Percentiles rank a stretch among this genome's conserved stretches.
phyloP scores from a whole-genome alignment of 64 coral and sea anemone species.

The Porites australiensis region DNA sequence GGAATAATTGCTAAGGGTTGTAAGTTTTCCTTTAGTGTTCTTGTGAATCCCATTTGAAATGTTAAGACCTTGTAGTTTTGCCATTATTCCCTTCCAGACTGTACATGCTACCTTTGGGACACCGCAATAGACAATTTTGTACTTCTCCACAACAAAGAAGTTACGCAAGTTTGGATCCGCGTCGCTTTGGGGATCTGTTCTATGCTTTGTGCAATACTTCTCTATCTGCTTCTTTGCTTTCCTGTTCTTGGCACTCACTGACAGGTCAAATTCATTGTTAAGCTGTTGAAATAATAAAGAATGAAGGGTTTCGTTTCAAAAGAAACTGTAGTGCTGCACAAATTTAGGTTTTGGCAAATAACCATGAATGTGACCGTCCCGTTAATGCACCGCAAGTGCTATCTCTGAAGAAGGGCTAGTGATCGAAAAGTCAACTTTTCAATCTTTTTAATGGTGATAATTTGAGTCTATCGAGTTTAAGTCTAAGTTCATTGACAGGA shows the following conservation, averaged over 20 bases:
- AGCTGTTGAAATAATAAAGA: neutral
- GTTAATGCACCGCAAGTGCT: too few species aligned
- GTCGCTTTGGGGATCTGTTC: neutral
- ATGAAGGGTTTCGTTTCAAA: neutral
- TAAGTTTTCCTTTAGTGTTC: slow-evolving; percentile 51
- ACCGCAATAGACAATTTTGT: slow-evolving; percentile 71
- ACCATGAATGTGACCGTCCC: too few species aligned
- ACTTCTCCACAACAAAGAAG: slow-evolving; percentile 61
- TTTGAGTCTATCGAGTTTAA: too few species aligned
- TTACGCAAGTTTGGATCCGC: slow-evolving; percentile 52
- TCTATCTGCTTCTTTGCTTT: neutral
- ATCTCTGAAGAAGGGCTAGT: too few species aligned
- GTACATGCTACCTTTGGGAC: slow-evolving; percentile 75
- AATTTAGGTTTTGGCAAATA: neutral
- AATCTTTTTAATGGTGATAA: too few species aligned
- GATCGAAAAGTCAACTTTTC: too few species aligned
- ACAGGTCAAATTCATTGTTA: neutral
- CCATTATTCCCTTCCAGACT: slow-evolving; percentile 61
- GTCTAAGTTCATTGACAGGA: too few species aligned
- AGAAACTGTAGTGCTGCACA: too few species aligned
- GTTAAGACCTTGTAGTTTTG: slow-evolving; percentile 28
- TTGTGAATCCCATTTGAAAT: slow-evolving; percentile 32
- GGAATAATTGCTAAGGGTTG: slow-evolving; percentile 58
- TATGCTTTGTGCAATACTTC: neutral
- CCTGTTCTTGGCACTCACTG: neutral